Evolutionary conservation across 2,113 vertebrate species (phyloP).

Genomic region (Physeter macrocephalus): DNA sequence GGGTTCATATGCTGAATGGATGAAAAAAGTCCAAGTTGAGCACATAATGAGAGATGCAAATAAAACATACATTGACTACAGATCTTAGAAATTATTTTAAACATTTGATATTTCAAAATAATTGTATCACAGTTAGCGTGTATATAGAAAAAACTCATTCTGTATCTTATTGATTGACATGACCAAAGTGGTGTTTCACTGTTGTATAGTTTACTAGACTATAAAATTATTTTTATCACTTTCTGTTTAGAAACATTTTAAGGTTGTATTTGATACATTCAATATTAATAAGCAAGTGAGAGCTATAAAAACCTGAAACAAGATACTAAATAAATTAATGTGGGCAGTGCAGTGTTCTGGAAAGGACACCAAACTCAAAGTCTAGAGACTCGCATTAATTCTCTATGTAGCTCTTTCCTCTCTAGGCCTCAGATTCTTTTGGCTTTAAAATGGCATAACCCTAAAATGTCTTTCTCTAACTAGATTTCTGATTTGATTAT

Average conservation of each 20-base stretch:
- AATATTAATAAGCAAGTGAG: constrained; percentile 22
- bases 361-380: neutral
- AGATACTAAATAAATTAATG: constrained; percentile 16
- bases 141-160: neutral
- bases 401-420: neutral
- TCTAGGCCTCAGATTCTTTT: neutral
- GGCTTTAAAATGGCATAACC: neutral
- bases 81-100: constrained; percentile 11
- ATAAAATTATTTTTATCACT: constrained; percentile 4
- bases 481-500: neutral
- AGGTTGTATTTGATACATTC: neutral
- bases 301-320: neutral
- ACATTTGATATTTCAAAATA: constrained; percentile 5
- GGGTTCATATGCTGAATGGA: neutral
- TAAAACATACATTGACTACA: neutral
- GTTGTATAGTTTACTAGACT: neutral
- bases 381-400: neutral
- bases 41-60: neutral
- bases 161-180: constrained; percentile 22
- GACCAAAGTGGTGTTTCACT: neutral
- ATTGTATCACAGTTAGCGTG: neutral
- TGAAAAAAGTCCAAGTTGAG: neutral
- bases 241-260: constrained; percentile 28
- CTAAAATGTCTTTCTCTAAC: neutral
- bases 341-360: neutral